Evolutionary conservation across 2,888 invertebrate species (phyloP).

Genomic region (Resseliella maxima): DNA sequence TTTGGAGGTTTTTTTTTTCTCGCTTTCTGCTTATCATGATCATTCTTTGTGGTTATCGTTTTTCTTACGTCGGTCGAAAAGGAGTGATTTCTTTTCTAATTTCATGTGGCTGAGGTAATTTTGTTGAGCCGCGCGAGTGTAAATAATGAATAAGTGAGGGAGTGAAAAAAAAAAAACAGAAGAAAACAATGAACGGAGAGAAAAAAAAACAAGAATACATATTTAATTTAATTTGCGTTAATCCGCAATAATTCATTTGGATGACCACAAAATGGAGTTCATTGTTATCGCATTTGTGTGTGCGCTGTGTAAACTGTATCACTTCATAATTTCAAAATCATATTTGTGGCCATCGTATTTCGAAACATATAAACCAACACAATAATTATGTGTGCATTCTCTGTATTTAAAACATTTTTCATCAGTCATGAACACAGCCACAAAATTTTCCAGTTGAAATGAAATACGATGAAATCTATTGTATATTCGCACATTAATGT

Average conservation of each 20-base stretch:
- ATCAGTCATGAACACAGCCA: neutral
- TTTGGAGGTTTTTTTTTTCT: neutral
- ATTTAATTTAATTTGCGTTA: slow-evolving; percentile 44
- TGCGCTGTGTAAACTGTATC: neutral
- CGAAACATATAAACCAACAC: neutral
- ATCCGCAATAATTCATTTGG: slow-evolving; percentile 29
- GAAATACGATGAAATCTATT: neutral
- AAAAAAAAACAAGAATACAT: neutral
- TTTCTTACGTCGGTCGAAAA: neutral
- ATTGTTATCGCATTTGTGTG: slow-evolving; percentile 19
- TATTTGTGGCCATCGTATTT: neutral
- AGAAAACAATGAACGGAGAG: neutral
- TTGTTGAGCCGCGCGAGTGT: neutral
- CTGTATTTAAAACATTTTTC: neutral
- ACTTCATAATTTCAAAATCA: slow-evolving; percentile 43
- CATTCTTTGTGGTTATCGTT: neutral
- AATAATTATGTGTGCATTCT: neutral
- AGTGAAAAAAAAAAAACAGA: neutral
- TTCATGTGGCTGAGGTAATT: neutral
- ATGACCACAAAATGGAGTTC: slow-evolving; percentile 23
- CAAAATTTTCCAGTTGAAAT: neutral
- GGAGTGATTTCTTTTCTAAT: neutral
- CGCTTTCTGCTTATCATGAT: neutral
- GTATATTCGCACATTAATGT: neutral
- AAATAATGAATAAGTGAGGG: neutral